A percentile compares a stretch with the other conserved stretches of the same genome.
phyloP scores from a whole-genome alignment of 2,797 vertebrate genomes.

The Botia kubotai region DNA sequence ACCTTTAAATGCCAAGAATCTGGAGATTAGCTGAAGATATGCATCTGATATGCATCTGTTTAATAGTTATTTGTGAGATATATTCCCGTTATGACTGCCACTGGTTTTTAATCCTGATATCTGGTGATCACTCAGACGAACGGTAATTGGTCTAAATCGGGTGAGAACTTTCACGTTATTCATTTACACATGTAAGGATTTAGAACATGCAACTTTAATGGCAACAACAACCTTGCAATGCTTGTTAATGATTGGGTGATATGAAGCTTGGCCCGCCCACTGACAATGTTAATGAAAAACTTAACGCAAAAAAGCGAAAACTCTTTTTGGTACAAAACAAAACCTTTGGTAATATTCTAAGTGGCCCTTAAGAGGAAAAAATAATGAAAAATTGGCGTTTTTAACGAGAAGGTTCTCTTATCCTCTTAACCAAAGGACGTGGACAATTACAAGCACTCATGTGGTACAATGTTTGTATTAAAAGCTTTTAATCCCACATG shows the following conservation, averaged over 20 bases:
- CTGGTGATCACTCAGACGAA: not conserved
- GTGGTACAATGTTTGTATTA: slow-evolving; percentile 28
- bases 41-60: not conserved
- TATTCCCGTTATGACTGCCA: not conserved
- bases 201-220: not conserved
- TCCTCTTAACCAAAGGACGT: slow-evolving; percentile 27
- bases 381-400: not conserved
- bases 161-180: not conserved
- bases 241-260: too few species aligned
- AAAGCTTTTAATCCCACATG: slow-evolving; percentile 44
- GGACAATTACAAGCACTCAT: slow-evolving; percentile 34
- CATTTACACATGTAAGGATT: not conserved
- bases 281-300: too few species aligned
- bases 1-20: not conserved
- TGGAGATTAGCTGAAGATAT: too few species aligned
- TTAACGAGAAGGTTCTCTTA: not conserved
- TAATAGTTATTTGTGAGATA: not conserved
- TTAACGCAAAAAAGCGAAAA: too few species aligned
- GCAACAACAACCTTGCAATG: not conserved
- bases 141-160: not conserved
- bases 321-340: too few species aligned
- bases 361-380: not conserved
- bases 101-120: not conserved
- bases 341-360: not conserved
- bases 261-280: too few species aligned